phyloP scores from a whole-genome alignment of 92 coral and sea anemone species.

The Hydrozoanthus gracilis region DNA sequence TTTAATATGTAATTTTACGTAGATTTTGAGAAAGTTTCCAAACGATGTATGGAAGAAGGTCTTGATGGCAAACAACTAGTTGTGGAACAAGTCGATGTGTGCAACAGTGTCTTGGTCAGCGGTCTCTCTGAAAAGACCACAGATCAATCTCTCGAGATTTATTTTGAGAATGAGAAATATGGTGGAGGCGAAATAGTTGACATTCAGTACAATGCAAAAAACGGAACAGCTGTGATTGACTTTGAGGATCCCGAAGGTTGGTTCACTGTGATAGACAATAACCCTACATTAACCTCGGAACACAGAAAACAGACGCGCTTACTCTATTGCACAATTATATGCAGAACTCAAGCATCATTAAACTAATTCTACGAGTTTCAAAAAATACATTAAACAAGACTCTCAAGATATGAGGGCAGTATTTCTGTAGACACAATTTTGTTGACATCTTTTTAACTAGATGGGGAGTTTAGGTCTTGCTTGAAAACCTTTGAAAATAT shows the following conservation, averaged over 20 bases:
- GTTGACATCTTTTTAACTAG: too few species aligned
- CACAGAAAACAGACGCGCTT: not conserved
- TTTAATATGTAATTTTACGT: too few species aligned
- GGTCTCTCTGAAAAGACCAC: constrained; percentile 45
- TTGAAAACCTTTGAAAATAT: too few species aligned
- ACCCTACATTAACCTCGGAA: not conserved
- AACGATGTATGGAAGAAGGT: constrained; percentile 3
- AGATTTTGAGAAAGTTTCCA: constrained; percentile 24
- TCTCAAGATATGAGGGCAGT: too few species aligned
- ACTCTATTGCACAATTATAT: not conserved
- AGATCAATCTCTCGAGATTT: constrained; percentile 12
- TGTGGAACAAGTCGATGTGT: constrained; percentile 33
- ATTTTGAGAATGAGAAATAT: constrained; percentile 44
- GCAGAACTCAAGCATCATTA: not conserved
- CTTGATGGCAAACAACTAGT: constrained; percentile 29
- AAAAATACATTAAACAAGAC: too few species aligned
- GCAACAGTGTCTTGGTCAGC: constrained; percentile 47
- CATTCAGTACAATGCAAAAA: constrained; percentile 13
- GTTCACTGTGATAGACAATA: not conserved
- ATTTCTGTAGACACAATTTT: too few species aligned
- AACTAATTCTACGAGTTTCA: too few species aligned
- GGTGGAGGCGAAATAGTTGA: constrained; percentile 50
- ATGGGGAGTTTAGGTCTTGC: too few species aligned
- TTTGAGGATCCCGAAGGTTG: constrained; percentile 41
- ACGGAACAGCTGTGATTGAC: constrained; percentile 45